Evolutionary conservation across 2,113 vertebrate genomes (phyloP).

Genomic region (Lampris megalopsis): DNA sequence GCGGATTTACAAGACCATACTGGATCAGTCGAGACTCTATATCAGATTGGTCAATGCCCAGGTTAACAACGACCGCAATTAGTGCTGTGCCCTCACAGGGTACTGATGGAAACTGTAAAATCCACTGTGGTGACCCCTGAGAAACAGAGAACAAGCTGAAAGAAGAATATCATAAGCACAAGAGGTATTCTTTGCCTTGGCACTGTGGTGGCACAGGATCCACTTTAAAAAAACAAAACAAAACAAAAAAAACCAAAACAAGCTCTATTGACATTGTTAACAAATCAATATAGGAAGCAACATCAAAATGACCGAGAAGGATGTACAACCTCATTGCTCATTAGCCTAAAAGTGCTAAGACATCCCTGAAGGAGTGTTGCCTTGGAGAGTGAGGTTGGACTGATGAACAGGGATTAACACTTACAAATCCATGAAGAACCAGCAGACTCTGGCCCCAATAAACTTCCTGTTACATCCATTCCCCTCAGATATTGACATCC

Average conservation of each 20-base stretch:
- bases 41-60: no score
- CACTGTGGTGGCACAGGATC: constrained; percentile 1
- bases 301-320: constrained; percentile 10
- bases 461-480: constrained; percentile 46
- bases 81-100: no score
- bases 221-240: constrained; percentile 1
- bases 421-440: constrained; percentile 65
- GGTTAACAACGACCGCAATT: no score
- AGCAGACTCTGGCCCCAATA: constrained; percentile 66
- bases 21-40: no score
- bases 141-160: no score
- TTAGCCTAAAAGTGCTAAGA: constrained; percentile 42
- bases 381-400: constrained; percentile 44
- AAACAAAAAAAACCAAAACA: no score
- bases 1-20: no score
- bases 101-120: no score
- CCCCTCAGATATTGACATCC: constrained; percentile 57
- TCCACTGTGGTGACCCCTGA: no score
- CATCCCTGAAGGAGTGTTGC: constrained; percentile 50
- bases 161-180: no score
- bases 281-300: constrained; percentile 4
- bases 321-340: constrained; percentile 27
- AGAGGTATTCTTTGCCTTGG: neutral
- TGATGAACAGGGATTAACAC: constrained; percentile 56
- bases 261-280: neutral